These are phyloP conservation scores for Troides oblongomaculatus DNA, from an alignment of 2,888 invertebrate genomes.

Conservation along the genomic window DNA sequence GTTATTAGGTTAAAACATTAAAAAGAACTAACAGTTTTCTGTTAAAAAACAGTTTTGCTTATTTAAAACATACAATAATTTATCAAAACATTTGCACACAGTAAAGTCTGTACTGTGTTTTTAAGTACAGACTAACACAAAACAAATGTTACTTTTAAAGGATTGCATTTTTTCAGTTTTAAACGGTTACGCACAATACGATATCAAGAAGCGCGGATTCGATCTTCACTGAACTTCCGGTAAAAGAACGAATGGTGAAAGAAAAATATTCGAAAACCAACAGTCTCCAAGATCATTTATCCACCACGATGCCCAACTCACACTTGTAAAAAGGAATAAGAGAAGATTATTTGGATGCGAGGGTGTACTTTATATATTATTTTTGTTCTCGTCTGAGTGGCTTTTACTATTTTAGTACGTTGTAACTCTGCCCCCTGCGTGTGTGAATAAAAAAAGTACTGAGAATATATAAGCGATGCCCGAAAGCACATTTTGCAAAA, in stretches of 20 bases:
- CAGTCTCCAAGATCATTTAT: not conserved
- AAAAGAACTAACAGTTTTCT: not conserved
- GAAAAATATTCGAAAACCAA: too few species aligned
- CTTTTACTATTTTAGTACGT: conserved; percentile 42
- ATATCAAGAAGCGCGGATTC: too few species aligned
- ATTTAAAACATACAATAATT: not conserved
- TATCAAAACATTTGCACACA: not conserved
- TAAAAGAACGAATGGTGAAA: too few species aligned
- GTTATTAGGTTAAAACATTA: too few species aligned
- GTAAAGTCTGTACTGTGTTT: not conserved
- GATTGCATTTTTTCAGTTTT: too few species aligned
- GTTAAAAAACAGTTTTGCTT: not conserved
- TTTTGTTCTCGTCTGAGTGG: conserved; percentile 23
- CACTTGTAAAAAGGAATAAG: not conserved
- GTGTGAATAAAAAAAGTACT: conserved; percentile 29
- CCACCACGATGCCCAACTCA: too few species aligned
- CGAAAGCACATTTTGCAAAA: conserved; percentile 13
- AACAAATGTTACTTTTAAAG: too few species aligned
- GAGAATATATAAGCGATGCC: conserved; percentile 25
- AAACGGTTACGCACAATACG: too few species aligned
- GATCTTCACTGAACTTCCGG: too few species aligned
- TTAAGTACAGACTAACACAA: not conserved
- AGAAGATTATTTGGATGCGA: conserved; percentile 1
- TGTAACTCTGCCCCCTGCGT: conserved; percentile 26
- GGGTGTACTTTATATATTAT: conserved; percentile 20